Percentiles rank a stretch among this genome's conserved stretches.
Evolutionary conservation across 2,888 invertebrate species (phyloP).

Genomic region (Hypercompe scribonia): DNA sequence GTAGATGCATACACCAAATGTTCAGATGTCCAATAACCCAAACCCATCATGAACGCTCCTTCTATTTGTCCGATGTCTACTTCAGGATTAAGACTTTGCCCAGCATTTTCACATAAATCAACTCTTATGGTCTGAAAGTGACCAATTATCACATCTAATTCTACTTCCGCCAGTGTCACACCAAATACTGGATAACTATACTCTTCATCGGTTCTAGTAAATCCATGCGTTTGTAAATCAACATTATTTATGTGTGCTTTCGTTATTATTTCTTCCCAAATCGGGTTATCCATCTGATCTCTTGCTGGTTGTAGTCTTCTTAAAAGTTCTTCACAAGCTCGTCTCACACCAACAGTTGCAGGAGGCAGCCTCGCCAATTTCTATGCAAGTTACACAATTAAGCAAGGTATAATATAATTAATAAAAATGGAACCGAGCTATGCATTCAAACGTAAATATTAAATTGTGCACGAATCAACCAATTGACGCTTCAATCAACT

Average conservation of each 20-base stretch:
- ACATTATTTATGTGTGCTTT: conserved; percentile 82
- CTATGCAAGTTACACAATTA: no score
- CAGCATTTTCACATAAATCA: conserved; percentile 90
- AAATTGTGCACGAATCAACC: not conserved
- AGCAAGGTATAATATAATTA: no score
- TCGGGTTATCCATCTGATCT: conserved; percentile 75
- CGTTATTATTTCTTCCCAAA: conserved; percentile 86
- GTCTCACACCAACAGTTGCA: conserved; percentile 63
- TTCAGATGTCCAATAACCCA: conserved; percentile 92
- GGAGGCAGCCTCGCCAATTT: no score
- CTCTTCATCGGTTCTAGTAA: conserved; percentile 77
- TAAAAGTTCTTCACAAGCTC: conserved; percentile 60
- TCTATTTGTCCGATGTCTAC: conserved; percentile 88
- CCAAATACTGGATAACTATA: conserved; percentile 28
- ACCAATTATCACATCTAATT: conserved; percentile 89
- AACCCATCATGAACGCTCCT: conserved; percentile 92
- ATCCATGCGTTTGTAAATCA: conserved; percentile 89
- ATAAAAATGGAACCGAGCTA: no score
- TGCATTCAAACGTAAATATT: not conserved
- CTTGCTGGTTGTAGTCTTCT: conserved; percentile 73
- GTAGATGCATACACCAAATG: conserved; percentile 88
- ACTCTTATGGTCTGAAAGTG: conserved; percentile 88
- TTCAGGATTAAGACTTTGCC: conserved; percentile 89
- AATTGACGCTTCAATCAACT: not conserved
- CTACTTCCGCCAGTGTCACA: conserved; percentile 40